Percentiles rank a stretch among this genome's conserved stretches.
Evolutionary conservation across 92 coral and sea anemone genomes (phyloP).

Genomic region (Zoanthus sansibaricus): DNA sequence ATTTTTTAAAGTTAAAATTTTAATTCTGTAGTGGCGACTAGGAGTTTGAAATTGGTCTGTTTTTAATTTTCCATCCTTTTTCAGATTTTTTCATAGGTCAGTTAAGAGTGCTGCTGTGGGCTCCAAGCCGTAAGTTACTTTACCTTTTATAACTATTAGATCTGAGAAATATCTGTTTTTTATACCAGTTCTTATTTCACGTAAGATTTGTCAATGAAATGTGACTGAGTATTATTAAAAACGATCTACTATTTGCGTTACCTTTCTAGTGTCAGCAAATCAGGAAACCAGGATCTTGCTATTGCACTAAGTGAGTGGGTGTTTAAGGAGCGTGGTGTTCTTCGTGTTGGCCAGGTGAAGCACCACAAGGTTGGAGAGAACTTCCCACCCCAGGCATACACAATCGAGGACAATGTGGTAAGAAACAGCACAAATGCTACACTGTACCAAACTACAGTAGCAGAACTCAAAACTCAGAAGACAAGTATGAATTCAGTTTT

Average conservation of each 20-base stretch:
- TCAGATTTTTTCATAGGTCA: conserved; percentile 86
- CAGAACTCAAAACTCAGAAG: too few relatives aligned
- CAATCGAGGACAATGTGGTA: conserved; percentile 98
- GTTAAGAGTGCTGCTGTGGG: conserved; percentile 89
- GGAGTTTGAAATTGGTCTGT: too few relatives aligned
- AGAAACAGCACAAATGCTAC: conserved; percentile 1
- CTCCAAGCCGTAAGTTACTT: conserved; percentile 79
- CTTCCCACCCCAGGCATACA: conserved; percentile 96
- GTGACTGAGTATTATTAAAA: not conserved
- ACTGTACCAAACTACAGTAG: too few relatives aligned
- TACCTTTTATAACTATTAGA: not conserved
- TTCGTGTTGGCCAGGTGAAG: conserved; percentile 92
- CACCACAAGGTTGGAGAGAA: conserved; percentile 90
- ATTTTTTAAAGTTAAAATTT: too few relatives aligned
- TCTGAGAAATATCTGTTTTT: not conserved
- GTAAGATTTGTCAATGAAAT: too few relatives aligned
- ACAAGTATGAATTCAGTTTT: too few relatives aligned
- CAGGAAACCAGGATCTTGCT: conserved; percentile 93
- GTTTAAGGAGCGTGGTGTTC: conserved; percentile 93
- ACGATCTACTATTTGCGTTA: not conserved
- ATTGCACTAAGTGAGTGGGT: conserved; percentile 94
- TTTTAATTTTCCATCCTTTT: not conserved
- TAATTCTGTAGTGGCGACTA: too few relatives aligned
- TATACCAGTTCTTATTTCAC: not conserved
- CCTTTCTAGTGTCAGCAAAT: conserved; percentile 70